Conservation (phyloP, 2,888 invertebrate genomes). For the Eustalomyia histrio region DNA sequence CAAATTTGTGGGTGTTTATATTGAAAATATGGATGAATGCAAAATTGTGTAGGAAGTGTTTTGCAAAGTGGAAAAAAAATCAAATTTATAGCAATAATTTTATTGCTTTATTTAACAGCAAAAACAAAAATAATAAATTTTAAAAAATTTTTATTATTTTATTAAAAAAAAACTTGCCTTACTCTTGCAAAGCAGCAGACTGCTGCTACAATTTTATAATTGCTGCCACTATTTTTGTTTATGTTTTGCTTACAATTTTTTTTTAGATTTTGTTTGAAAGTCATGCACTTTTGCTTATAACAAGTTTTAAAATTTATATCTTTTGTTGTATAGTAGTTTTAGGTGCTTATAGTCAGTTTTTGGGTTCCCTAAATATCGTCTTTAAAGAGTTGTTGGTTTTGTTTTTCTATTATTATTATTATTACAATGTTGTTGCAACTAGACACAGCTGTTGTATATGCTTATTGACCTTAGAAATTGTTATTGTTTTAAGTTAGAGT, state of each 20-base stretch:
- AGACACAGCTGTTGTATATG: slow-evolving; percentile 53
- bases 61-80: too few species aligned
- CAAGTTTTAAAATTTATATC: slow-evolving; percentile 49
- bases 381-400: neutral
- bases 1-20: neutral
- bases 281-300: slow-evolving; percentile 16
- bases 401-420: neutral
- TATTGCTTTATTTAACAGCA: slow-evolving; percentile 21
- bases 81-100: slow-evolving; percentile 25
- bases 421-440: neutral
- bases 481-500: neutral
- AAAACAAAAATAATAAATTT: neutral
- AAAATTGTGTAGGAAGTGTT: neutral
- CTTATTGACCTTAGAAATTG: slow-evolving; percentile 57
- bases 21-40: neutral
- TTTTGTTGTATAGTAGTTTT: slow-evolving; percentile 38
- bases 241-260: neutral
- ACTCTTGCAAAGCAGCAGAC: neutral
- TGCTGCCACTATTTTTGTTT: slow-evolving; percentile 15
- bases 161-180: neutral
- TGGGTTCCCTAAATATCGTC: slow-evolving; percentile 26
- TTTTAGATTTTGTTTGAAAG: neutral
- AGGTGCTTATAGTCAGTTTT: slow-evolving; percentile 11
- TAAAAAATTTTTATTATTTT: neutral
- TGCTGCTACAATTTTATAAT: slow-evolving; percentile 8